Conservation (phyloP, 2,113 vertebrate genomes). For the Labeo rohita region DNA sequence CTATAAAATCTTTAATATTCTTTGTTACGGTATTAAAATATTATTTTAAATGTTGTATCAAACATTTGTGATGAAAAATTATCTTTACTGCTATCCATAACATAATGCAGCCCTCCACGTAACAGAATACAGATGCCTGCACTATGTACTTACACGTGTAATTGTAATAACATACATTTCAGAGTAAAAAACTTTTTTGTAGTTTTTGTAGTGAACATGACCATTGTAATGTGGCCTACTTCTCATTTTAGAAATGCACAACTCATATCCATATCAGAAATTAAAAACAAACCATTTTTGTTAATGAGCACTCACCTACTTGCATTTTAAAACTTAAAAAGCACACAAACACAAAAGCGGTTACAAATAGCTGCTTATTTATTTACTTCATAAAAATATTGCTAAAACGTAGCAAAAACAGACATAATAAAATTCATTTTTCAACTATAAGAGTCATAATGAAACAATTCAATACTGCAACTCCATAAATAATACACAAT, state of each 20-base stretch:
- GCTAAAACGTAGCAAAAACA: neutral
- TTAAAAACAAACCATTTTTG: neutral
- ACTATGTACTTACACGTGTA: no score
- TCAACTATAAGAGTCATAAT: slow-evolving; percentile 1
- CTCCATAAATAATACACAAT: neutral
- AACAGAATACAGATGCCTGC: no score
- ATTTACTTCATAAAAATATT: slow-evolving; percentile 1
- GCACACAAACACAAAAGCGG: neutral
- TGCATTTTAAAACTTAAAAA: neutral
- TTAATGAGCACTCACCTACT: neutral
- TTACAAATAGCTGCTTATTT: slow-evolving; percentile 22
- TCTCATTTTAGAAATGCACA: neutral
- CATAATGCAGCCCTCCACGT: neutral
- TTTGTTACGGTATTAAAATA: neutral
- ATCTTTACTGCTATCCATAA: neutral
- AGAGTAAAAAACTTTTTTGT: neutral
- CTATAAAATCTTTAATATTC: neutral
- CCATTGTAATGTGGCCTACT: neutral
- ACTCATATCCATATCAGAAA: neutral
- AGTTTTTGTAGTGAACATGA: neutral
- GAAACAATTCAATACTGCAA: slow-evolving; percentile 4
- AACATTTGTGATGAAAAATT: neutral
- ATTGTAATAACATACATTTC: neutral
- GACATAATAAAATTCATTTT: neutral
- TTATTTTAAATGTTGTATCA: neutral